Evolutionary conservation across 2,113 vertebrate species (phyloP).

Genomic region (Microcebus griseorufus): DNA sequence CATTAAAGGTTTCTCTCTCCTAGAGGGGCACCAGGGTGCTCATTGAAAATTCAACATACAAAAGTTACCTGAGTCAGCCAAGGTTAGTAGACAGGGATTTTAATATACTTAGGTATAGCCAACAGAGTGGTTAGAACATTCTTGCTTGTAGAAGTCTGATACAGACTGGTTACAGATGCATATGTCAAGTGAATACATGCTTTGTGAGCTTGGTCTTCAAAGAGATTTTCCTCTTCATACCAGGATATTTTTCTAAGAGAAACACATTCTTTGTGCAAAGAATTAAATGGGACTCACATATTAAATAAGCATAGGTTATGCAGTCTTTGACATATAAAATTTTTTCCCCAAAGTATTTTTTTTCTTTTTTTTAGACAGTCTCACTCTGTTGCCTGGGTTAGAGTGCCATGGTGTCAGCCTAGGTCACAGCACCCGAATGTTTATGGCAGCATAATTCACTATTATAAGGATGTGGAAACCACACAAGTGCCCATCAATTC

Average conservation of each 20-base stretch:
- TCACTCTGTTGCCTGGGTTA: too few species aligned
- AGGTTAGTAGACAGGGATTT: neutral
- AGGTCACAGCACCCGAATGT: too few species aligned
- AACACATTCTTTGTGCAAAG: neutral
- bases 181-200: neutral
- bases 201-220: neutral
- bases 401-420: too few species aligned
- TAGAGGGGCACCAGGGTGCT: neutral
- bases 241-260: neutral
- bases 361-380: neutral
- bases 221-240: neutral
- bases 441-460: too few species aligned
- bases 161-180: neutral
- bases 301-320: conserved; percentile 6
- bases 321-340: conserved; percentile 5
- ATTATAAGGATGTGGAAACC: too few species aligned
- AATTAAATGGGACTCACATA: neutral
- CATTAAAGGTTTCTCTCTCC: neutral
- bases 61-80: neutral
- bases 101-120: neutral
- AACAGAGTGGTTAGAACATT: neutral
- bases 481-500: too few species aligned
- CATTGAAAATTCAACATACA: conserved; percentile 15
- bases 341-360: neutral
- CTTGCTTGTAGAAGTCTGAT: neutral